Percentiles rank a stretch among this genome's conserved stretches.
Conservation (phyloP, 2,888 invertebrate species). For the Orchesella flavescens region DNA sequence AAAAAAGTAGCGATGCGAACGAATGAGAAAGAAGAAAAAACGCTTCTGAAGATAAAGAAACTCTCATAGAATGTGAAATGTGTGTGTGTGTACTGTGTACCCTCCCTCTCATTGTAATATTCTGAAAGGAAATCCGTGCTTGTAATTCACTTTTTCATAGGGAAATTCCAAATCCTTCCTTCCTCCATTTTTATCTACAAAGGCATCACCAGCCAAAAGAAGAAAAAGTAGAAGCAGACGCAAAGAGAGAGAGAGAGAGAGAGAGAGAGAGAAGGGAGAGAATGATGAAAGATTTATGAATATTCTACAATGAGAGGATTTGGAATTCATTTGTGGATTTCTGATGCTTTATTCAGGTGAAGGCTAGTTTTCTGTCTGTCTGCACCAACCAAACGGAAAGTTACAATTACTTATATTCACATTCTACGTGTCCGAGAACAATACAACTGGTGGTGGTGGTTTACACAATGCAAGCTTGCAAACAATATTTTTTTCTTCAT, state of each 20-base stretch:
- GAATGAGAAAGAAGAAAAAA: conserved; percentile 1
- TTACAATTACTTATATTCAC: conserved; percentile 7
- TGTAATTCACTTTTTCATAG: conserved; percentile 28
- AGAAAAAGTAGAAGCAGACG: neutral
- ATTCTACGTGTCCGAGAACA: neutral
- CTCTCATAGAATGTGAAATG: neutral
- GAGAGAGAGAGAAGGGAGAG: conserved; percentile 9
- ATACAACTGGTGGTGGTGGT: too few species aligned
- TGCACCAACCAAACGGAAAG: neutral
- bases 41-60: conserved; percentile 10
- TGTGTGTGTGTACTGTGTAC: neutral
- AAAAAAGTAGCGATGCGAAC: conserved; percentile 24
- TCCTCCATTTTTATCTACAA: neutral
- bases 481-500: too few species aligned
- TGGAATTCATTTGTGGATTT: conserved; percentile 58
- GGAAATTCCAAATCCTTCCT: conserved; percentile 29
- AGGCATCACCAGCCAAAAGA: neutral
- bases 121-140: conserved; percentile 41
- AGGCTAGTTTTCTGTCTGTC: conserved; percentile 10
- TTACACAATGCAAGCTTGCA: too few species aligned
- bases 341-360: conserved; percentile 29
- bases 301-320: conserved; percentile 59
- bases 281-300: conserved; percentile 60
- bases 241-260: conserved; percentile 14
- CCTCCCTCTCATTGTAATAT: conserved; percentile 13